Conservation (phyloP, 2,888 invertebrate genomes). For the Netelia inedita region DNA sequence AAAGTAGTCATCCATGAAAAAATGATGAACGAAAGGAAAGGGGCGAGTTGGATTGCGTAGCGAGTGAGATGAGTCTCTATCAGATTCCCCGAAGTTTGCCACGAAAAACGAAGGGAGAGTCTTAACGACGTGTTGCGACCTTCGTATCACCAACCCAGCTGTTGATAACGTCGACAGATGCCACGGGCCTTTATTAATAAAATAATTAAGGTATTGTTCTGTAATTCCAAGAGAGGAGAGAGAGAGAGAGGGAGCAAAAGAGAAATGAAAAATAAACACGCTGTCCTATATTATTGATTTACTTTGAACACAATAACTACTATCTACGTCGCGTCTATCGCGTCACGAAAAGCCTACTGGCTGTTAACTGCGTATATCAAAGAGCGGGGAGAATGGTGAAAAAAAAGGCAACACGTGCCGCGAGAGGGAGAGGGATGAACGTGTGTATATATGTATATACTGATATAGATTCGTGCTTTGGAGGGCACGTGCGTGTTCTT, state of each 20-base stretch:
- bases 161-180: not conserved
- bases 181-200: not conserved
- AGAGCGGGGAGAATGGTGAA: not conserved
- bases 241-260: too few relatives aligned
- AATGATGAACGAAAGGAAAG: not conserved
- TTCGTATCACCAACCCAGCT: not conserved
- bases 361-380: too few relatives aligned
- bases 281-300: too few relatives aligned
- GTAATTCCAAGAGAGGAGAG: too few relatives aligned
- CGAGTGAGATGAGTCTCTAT: too few relatives aligned
- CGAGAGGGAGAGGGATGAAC: conserved; percentile 55
- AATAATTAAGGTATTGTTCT: not conserved
- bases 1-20: conserved; percentile 1
- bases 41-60: not conserved
- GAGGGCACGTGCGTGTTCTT: conserved; percentile 77
- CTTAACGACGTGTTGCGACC: not conserved
- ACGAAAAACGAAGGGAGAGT: conserved; percentile 13
- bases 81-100: not conserved
- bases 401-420: conserved; percentile 62
- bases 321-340: too few relatives aligned
- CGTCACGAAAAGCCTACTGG: too few relatives aligned
- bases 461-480: conserved; percentile 33
- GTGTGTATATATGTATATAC: conserved; percentile 27
- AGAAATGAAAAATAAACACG: too few relatives aligned
- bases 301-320: too few relatives aligned